Evolutionary conservation across 2,888 invertebrate genomes (phyloP), one percentile per base, ranked within the genome.

Genomic region (Cataglyphis albicans): DNA sequence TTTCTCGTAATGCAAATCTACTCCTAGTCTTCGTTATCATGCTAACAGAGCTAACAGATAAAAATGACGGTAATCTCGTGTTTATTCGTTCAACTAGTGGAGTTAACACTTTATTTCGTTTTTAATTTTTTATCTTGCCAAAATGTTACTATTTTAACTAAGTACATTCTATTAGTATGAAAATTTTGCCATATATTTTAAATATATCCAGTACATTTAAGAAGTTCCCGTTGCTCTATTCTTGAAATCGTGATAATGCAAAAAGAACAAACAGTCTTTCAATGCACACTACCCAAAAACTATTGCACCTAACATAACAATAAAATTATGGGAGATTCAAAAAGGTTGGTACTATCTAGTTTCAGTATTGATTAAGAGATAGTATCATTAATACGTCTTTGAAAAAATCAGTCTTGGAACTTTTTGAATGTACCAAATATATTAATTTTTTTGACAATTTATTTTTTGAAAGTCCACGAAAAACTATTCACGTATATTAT

Each of bases 1-100:
- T 68, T 70, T 5, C 21, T 63, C 25, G 35, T 52, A 52, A 65
- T 41, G 57, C 57, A 68, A 70, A n/a, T 68, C 15, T 44, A 48
- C 44, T n/a, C 29, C 18, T 44, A 65, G 6, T 41, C 12, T 55
- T 65, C 29, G 38, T 75, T 35, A 63, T 15, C 5, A 15, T 18
- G 4, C 25, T 29, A 65, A 25, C 12, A 55, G 29, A 25, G 25
- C 25, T 25, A 25, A 25, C 25, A 73, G 2, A 38, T 29, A 55
- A 44, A 9, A 57, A 15, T 32, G 44, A 18, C n/a, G 2, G 2
- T 59, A 44, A 80, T 70, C 32, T 15, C 12, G 3, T n/a, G 32
- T 44, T 70, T 57, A 21, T 21, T 38, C 35, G 4, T 70, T n/a
- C 2, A 70, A 70, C 15, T 32, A 52, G 3, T 21, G 5, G 3